Base-by-base conservation (phyloP, 2,888 invertebrate genomes). In the Acrocyrtus sp. region DNA sequence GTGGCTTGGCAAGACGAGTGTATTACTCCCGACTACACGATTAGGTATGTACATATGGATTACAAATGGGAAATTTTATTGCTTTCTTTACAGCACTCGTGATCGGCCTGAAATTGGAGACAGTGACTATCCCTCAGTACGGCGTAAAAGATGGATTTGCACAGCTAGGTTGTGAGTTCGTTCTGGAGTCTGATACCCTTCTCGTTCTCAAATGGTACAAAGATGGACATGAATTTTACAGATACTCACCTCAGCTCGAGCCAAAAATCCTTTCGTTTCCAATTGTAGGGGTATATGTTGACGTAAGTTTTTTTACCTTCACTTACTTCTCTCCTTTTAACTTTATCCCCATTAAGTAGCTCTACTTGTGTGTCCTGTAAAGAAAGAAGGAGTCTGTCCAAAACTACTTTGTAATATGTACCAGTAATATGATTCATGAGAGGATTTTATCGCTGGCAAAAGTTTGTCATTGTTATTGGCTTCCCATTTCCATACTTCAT, bases 121-220 rank as follows among this genome's bases (percentile, higher is more conserved):
- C 24, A 19, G 74, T 74, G 24, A 21, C 67, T 29, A 68, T 76
- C 8, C 74, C 76, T 0, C 74, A 72, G 50, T 76, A 78, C 47
- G 79, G 76, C 22, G 74, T 73, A 19, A 74, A 70, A 50, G 76
- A 77, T 26, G 78, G 74, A 27, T 75, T 70, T 24, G 78, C 53
- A 21, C 62, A 53, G 15, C 65, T 80, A 12, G 56, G 62, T 22
- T 80, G 80, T 50, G 75, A 78, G 22, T 80, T 80, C 60, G 72
- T 67, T 26, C 70, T 79, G 15, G 79, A 80, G 48, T 62, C 78
- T 17, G 79, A 77, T 62, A 65, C 62, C 8, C 76, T 79, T 21
- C 67, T 79, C 17, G 74, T 70, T 24, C 70, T 80, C 48, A 79
- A 80, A 54, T 80, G 79, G 78, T 80, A 78, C 65, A 78, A 80